A percentile compares a stretch with the other conserved stretches of the same genome.
Evolutionary conservation across 2,113 vertebrate species (phyloP).

Genomic region (Pithys albifrons): DNA sequence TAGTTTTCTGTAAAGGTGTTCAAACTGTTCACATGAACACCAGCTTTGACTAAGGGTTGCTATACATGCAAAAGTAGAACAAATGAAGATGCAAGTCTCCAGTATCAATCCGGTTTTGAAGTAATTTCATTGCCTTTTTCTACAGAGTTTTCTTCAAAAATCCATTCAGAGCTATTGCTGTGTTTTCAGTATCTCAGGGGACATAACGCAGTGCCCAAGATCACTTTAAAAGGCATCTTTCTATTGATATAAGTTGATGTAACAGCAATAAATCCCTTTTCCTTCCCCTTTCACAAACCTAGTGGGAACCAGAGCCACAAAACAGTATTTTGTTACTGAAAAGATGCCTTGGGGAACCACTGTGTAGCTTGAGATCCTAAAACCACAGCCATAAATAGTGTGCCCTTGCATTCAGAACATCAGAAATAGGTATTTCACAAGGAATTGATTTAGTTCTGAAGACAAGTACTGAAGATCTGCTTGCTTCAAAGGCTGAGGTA

Average conservation of each 20-base stretch:
- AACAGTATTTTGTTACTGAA: neutral
- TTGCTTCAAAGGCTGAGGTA: neutral
- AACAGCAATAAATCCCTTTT: neutral
- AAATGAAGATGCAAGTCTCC: neutral
- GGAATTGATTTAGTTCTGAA: neutral
- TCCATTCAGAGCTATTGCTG: neutral
- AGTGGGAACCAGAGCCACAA: neutral
- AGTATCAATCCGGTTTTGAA: neutral
- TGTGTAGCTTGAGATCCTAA: accelerated
- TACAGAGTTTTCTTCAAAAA: neutral
- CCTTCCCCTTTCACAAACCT: neutral
- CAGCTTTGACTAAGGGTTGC: neutral
- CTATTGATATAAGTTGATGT: neutral
- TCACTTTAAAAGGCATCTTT: neutral
- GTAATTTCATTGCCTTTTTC: neutral
- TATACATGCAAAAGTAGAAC: neutral
- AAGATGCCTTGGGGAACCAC: neutral
- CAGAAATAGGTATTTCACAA: neutral
- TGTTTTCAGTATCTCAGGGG: neutral
- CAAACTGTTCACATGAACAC: neutral
- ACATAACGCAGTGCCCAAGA: neutral
- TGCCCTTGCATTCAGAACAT: neutral
- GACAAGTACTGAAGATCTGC: neutral
- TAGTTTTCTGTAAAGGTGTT: neutral
- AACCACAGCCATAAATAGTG: neutral